These are phyloP conservation scores for Columba guinea DNA, from an alignment of 2,797 vertebrate species.

Conservation along the genomic window DNA sequence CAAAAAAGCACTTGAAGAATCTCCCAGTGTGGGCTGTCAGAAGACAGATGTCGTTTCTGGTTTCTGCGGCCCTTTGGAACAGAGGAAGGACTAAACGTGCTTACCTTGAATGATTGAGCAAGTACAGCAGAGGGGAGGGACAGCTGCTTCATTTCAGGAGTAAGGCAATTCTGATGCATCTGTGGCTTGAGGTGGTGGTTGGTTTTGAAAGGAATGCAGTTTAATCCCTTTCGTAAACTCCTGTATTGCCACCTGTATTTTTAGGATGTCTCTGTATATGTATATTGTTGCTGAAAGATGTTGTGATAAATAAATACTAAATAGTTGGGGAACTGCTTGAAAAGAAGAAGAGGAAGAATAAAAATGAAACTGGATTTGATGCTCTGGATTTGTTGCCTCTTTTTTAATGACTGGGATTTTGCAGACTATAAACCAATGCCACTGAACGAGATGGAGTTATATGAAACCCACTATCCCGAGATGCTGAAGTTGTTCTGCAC, in stretches of 20 bases:
- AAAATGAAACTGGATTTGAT: background rate
- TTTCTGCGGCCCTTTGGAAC: background rate
- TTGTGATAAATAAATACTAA: background rate
- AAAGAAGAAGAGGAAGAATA: background rate
- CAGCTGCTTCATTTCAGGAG: background rate
- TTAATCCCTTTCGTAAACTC: background rate
- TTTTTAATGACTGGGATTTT: background rate
- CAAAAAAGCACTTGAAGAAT: background rate
- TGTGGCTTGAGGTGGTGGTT: background rate
- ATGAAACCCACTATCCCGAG: background rate
- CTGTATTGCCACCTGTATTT: background rate
- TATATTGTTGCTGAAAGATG: background rate
- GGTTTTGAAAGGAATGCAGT: background rate
- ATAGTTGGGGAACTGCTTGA: background rate
- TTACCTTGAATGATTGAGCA: background rate
- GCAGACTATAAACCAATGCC: background rate
- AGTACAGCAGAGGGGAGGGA: background rate
- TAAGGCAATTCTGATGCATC: background rate
- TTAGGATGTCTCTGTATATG: background rate
- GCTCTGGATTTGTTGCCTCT: background rate
- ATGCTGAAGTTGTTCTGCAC: background rate
- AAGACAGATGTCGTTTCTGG: background rate
- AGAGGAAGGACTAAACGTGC: background rate
- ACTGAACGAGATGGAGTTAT: background rate
- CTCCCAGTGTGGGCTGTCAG: background rate